A percentile compares a stretch with the other conserved stretches of the same genome.
These are phyloP conservation scores for Hozukius guyotensis DNA, from an alignment of 2,797 vertebrate genomes.

Conservation along the genomic window DNA sequence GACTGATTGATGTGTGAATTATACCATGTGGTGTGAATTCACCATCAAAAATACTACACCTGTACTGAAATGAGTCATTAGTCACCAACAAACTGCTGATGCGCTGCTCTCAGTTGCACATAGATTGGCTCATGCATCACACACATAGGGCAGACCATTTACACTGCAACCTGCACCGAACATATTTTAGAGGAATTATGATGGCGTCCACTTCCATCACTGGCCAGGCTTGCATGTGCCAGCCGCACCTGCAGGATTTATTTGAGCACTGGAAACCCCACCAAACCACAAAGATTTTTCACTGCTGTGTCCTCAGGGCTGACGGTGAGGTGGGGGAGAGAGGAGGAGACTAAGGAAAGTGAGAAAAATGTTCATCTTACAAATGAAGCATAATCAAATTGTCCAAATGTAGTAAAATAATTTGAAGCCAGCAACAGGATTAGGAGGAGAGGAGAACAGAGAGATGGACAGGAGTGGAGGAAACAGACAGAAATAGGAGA, in stretches of 20 bases:
- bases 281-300: neutral
- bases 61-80: slow-evolving; percentile 15
- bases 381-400: neutral
- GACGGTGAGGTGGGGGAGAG: neutral
- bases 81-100: neutral
- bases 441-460: neutral
- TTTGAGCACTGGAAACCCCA: neutral
- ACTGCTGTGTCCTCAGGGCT: neutral
- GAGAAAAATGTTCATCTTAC: neutral
- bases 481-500: slow-evolving; percentile 15
- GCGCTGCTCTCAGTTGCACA: neutral
- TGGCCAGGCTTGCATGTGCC: neutral
- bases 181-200: neutral
- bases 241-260: slow-evolving; percentile 16
- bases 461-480: slow-evolving; percentile 6
- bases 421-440: neutral
- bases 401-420: neutral
- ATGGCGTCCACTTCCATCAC: neutral
- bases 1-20: neutral
- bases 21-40: neutral
- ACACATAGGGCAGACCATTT: neutral
- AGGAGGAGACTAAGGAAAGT: neutral
- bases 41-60: slow-evolving; percentile 3
- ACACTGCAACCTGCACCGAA: slow-evolving; percentile 4
- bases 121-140: slow-evolving; percentile 14